Conservation (phyloP, 2,888 invertebrate genomes). For the Lathronympha strigana region DNA sequence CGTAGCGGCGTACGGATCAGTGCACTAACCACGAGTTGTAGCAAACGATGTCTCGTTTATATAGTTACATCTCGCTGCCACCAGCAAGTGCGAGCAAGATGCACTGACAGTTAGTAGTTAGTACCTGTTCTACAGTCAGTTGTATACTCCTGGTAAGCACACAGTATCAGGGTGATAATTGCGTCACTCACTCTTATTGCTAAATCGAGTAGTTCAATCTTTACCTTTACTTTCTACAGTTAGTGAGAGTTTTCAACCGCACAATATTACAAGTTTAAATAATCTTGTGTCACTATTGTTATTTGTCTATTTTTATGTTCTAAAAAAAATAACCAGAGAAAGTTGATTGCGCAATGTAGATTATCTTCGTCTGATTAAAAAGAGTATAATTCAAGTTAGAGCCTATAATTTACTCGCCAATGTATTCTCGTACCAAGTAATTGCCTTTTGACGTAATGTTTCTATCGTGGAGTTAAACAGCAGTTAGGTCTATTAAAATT, state of each 20-base stretch:
- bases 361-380: conserved; percentile 36
- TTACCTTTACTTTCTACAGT: conserved; percentile 38
- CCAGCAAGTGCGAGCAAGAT: too few relatives aligned
- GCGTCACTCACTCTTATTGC: conserved; percentile 20
- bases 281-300: conserved; percentile 21
- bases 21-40: too few relatives aligned
- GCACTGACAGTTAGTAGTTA: too few relatives aligned
- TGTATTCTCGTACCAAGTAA: conserved; percentile 32
- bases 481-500: not conserved
- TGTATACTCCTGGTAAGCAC: too few relatives aligned
- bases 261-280: conserved; percentile 20
- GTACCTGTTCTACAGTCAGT: too few relatives aligned
- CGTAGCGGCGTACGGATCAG: too few relatives aligned
- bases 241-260: conserved; percentile 27
- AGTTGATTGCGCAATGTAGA: conserved; percentile 32
- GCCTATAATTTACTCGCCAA: conserved; percentile 30
- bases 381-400: conserved; percentile 17
- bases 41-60: too few relatives aligned
- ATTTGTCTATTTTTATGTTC: conserved; percentile 21
- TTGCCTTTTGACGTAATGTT: conserved; percentile 35
- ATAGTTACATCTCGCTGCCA: too few relatives aligned
- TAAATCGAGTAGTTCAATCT: conserved; percentile 36
- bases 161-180: too few relatives aligned
- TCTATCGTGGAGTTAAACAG: conserved; percentile 23
- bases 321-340: conserved; percentile 26